Percentiles rank a stretch among this genome's conserved stretches.
These are phyloP conservation scores for Dryobota labecula DNA, from an alignment of 2,888 invertebrate species.

Conservation along the genomic window DNA sequence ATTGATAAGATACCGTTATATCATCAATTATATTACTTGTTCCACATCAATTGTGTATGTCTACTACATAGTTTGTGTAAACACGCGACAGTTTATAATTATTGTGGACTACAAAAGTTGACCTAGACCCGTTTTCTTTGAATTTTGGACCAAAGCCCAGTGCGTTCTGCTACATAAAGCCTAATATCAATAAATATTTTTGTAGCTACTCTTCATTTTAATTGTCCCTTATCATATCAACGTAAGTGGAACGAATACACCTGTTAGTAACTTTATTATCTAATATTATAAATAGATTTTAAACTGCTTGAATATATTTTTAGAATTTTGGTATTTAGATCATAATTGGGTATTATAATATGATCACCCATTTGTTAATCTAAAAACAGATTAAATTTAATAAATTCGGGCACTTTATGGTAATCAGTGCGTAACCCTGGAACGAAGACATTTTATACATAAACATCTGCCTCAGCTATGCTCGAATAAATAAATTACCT, in stretches of 20 bases:
- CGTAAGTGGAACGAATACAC: constrained; percentile 29
- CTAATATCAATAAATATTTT: constrained; percentile 72
- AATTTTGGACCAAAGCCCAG: constrained; percentile 84
- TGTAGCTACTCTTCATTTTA: constrained; percentile 63
- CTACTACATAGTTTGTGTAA: constrained; percentile 40
- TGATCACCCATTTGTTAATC: neutral
- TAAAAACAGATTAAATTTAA: neutral
- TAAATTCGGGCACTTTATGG: constrained; percentile 21
- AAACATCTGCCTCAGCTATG: constrained; percentile 27
- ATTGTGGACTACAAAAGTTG: constrained; percentile 67
- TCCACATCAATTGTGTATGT: constrained; percentile 36
- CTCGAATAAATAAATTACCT: constrained; percentile 52
- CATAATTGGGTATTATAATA: constrained; percentile 10
- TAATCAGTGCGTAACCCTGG: constrained; percentile 34
- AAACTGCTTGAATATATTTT: constrained; percentile 24
- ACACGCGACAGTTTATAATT: constrained; percentile 49
- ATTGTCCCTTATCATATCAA: constrained; percentile 46
- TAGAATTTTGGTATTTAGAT: constrained; percentile 20
- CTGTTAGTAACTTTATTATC: constrained; percentile 42
- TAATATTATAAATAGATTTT: constrained; percentile 24
- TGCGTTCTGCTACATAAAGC: constrained; percentile 74
- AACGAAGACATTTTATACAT: constrained; percentile 32
- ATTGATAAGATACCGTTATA: constrained; percentile 67
- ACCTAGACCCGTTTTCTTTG: constrained; percentile 83
- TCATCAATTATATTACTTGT: constrained; percentile 56